Evolutionary conservation across 1,140 invertebrate genomes (phyloP).

Genomic region (Drosophila subobscura): DNA sequence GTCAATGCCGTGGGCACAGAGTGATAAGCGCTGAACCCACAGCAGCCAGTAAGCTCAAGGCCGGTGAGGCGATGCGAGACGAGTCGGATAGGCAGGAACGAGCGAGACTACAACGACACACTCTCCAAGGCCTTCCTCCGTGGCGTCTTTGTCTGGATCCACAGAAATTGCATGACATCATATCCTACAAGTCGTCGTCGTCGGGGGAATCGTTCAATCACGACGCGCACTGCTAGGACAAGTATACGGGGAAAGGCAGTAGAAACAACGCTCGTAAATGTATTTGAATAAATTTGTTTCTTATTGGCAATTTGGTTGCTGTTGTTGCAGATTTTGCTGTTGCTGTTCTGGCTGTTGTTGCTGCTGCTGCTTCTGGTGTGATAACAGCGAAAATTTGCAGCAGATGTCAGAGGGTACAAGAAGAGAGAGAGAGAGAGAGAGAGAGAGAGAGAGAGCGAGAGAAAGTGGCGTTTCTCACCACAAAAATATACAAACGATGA

Average conservation of each 20-base stretch:
- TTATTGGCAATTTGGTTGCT: slow-evolving; percentile 45
- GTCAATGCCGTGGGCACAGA: background rate
- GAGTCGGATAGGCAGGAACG: too few relatives aligned
- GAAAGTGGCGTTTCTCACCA: slow-evolving; percentile 70
- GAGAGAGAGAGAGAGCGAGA: slow-evolving; percentile 29
- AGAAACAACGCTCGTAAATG: slow-evolving; percentile 53
- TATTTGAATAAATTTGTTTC: slow-evolving; percentile 67
- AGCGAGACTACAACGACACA: too few relatives aligned
- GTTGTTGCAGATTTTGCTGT: slow-evolving; percentile 20
- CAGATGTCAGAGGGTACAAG: slow-evolving; percentile 29
- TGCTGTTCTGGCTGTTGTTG: slow-evolving; percentile 24
- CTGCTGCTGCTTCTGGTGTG: slow-evolving; percentile 51
- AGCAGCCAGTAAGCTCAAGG: slow-evolving; percentile 8
- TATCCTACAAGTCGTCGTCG: slow-evolving; percentile 20
- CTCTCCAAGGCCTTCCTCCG: too few relatives aligned
- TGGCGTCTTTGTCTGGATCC: too few relatives aligned
- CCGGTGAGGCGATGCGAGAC: background rate
- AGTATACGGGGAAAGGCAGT: slow-evolving; percentile 29
- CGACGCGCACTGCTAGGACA: slow-evolving; percentile 35
- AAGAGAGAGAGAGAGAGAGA: background rate
- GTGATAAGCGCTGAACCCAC: slow-evolving; percentile 1
- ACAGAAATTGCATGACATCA: too few relatives aligned
- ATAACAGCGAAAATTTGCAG: slow-evolving; percentile 69
- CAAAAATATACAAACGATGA: slow-evolving; percentile 54
- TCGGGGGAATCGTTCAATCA: slow-evolving; percentile 37